phyloP scores from a whole-genome alignment of 2,113 vertebrate species.

The Dicentrarchus labrax region DNA sequence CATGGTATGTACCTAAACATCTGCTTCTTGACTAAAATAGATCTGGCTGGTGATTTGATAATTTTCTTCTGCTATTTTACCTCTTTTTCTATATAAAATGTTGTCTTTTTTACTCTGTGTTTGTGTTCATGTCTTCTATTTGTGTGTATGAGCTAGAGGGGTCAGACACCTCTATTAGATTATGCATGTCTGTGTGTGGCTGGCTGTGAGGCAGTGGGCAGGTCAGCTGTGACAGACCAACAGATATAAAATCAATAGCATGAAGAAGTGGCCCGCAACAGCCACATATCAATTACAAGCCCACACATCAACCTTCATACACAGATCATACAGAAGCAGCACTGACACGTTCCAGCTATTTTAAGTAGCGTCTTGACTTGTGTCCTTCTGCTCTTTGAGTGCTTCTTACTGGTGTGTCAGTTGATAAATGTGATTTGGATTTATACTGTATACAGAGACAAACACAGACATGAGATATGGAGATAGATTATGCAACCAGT shows the following conservation, averaged over 20 bases:
- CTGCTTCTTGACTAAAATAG: too few species aligned
- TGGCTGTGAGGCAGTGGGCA: not conserved
- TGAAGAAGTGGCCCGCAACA: slow-evolving; percentile 47
- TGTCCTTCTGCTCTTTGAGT: not conserved
- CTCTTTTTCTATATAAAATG: not conserved
- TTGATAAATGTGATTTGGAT: slow-evolving; percentile 39
- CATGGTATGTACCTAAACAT: not conserved
- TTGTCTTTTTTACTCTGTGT: not conserved
- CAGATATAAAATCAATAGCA: slow-evolving; percentile 74
- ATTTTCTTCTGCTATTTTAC: not conserved
- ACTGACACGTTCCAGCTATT: slow-evolving; percentile 12
- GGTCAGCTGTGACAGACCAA: slow-evolving; percentile 45
- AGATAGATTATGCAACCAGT: not conserved
- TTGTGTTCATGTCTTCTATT: not conserved
- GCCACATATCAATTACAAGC: slow-evolving; percentile 34
- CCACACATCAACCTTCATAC: slow-evolving; percentile 37
- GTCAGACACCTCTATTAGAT: slow-evolving; percentile 25
- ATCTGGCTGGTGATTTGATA: too few species aligned
- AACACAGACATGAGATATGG: not conserved
- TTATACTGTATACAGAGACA: not conserved
- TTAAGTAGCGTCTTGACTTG: not conserved
- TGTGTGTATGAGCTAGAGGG: not conserved
- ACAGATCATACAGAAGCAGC: slow-evolving; percentile 9
- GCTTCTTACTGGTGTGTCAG: not conserved
- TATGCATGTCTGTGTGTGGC: slow-evolving; percentile 18